These are phyloP conservation scores for Leucophenga montana DNA, from an alignment of 2,888 invertebrate species.

Conservation along the genomic window DNA sequence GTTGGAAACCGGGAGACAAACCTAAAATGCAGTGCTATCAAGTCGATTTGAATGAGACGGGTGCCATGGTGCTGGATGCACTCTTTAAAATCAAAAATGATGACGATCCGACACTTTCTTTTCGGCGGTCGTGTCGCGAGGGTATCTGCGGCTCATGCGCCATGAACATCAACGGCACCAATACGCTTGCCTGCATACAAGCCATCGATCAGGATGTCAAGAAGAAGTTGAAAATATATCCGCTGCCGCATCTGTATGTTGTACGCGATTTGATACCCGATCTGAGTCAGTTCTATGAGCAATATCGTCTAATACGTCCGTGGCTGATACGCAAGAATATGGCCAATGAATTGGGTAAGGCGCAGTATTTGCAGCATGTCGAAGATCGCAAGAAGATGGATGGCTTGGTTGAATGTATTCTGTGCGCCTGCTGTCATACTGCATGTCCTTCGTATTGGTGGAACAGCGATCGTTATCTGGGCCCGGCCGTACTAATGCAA, in stretches of 20 bases:
- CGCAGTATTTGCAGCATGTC: conserved; percentile 88
- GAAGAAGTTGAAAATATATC: conserved; percentile 88
- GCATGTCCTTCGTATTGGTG: conserved; percentile 99
- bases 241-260: conserved; percentile 98
- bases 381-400: conserved; percentile 93
- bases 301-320: conserved; percentile 94
- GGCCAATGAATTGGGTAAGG: conserved; percentile 77
- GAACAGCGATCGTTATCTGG: conserved; percentile 97
- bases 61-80: conserved; percentile 96
- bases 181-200: conserved; percentile 93
- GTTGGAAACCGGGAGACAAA: conserved; percentile 90
- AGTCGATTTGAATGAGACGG: conserved; percentile 87
- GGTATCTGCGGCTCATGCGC: conserved; percentile 99
- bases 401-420: conserved; percentile 96
- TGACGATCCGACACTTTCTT: conserved; percentile 93
- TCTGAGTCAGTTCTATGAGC: conserved; percentile 94
- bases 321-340: conserved; percentile 84
- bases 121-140: conserved; percentile 96
- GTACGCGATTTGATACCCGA: conserved; percentile 95
- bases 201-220: conserved; percentile 79
- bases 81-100: conserved; percentile 96
- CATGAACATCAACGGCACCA: conserved; percentile 97
- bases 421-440: conserved; percentile 97
- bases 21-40: conserved; percentile 79
- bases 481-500: conserved; percentile 98